A percentile compares a stretch with the other conserved stretches of the same genome.
Evolutionary conservation across 2,113 vertebrate genomes (phyloP).

Genomic region (Lophotis ruficrista): DNA sequence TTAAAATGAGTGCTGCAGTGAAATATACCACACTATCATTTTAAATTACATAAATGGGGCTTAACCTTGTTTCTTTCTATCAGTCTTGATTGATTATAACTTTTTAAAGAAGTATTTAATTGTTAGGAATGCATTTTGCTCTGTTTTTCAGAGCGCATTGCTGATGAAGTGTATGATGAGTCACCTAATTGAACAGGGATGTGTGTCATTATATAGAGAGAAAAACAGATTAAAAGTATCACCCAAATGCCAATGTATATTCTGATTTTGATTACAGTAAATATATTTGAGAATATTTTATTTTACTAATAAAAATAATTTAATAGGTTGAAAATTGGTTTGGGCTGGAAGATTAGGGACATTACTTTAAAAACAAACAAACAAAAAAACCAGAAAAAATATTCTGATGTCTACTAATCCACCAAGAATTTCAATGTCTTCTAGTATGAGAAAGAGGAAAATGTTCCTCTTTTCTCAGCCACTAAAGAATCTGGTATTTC

Average conservation of each 20-base stretch:
- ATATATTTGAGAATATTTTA: not conserved
- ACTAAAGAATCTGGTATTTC: not conserved
- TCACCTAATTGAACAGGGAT: constrained; percentile 70
- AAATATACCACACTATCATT: constrained; percentile 48
- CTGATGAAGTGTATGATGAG: constrained; percentile 58
- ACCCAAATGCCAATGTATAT: not conserved
- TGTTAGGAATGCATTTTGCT: constrained; percentile 41
- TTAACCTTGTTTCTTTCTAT: constrained; percentile 47
- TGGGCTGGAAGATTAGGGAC: not conserved
- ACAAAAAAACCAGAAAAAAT: not conserved
- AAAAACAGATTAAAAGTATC: constrained; percentile 53
- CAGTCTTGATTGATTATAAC: constrained; percentile 26
- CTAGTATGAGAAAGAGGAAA: not conserved
- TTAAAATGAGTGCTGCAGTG: not conserved
- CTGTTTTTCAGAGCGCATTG: constrained; percentile 35
- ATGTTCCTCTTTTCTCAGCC: not conserved
- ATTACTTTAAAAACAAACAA: not conserved
- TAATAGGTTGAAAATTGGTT: not conserved
- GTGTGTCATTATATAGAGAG: constrained; percentile 62
- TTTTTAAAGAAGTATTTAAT: constrained; percentile 59
- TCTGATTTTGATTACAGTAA: constrained; percentile 42
- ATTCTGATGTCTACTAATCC: not conserved
- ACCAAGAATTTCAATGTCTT: not conserved
- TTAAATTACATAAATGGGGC: not conserved
- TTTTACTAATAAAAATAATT: not conserved